A percentile compares a stretch with the other conserved stretches of the same genome.
phyloP scores from a whole-genome alignment of 2,888 invertebrate species.

The Scaptomyza caliginosa region DNA sequence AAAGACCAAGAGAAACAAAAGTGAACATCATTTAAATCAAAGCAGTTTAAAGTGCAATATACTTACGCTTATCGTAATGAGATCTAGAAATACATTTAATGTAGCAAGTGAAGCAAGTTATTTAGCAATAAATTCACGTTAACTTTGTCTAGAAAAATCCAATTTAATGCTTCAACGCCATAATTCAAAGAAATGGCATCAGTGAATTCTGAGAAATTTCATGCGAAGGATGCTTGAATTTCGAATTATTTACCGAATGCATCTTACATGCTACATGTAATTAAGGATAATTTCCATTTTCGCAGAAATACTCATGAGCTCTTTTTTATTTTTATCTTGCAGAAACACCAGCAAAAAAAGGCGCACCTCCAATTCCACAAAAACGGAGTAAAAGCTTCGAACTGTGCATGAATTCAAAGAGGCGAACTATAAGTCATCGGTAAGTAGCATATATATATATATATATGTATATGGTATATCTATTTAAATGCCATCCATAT shows the following conservation, averaged over 20 bases:
- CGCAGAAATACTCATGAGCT: background rate
- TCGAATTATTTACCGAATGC: background rate
- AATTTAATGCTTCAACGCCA: no score
- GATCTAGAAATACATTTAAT: no score
- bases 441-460: constrained; percentile 81
- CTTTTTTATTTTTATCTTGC: constrained; percentile 83
- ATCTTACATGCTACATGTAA: no score
- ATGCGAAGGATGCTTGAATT: background rate
- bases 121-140: no score
- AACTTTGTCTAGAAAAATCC: no score
- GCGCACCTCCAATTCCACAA: constrained; percentile 89
- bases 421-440: constrained; percentile 93
- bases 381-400: constrained; percentile 88
- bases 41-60: no score
- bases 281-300: background rate
- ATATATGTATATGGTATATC: background rate
- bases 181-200: no score
- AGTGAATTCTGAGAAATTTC: no score
- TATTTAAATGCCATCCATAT: background rate
- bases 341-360: constrained; percentile 98
- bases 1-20: no score
- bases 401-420: constrained; percentile 96
- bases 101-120: no score
- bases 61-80: no score
- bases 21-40: no score